Percentiles rank a stretch among this genome's conserved stretches.
phyloP scores from a whole-genome alignment of 2,888 invertebrate genomes.

The Stictocephala bisonia region DNA sequence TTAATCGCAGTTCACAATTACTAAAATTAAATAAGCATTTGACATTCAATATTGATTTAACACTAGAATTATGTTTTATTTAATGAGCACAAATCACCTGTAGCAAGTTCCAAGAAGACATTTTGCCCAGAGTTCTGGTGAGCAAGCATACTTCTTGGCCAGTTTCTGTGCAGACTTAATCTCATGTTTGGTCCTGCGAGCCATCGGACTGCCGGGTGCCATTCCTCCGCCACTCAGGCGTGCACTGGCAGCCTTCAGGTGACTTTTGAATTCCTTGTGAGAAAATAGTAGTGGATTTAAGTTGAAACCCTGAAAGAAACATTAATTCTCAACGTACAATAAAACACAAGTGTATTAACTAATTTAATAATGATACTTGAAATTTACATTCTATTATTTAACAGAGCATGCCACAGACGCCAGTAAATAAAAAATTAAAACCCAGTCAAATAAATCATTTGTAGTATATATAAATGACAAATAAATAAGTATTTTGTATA shows the following conservation, averaged over 20 bases:
- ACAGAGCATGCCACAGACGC: too few relatives aligned
- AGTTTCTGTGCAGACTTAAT: conserved; percentile 90
- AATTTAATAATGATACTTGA: neutral
- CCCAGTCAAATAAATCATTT: too few relatives aligned
- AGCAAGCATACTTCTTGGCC: conserved; percentile 71
- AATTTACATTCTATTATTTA: too few relatives aligned
- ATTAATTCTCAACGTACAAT: conserved; percentile 53
- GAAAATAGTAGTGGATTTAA: conserved; percentile 65
- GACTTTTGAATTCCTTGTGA: conserved; percentile 59
- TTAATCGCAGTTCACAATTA: too few relatives aligned
- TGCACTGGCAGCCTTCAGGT: conserved; percentile 53
- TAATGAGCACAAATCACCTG: conserved; percentile 66
- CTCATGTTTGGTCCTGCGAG: conserved; percentile 94
- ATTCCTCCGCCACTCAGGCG: conserved; percentile 47
- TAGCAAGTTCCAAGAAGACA: conserved; percentile 89
- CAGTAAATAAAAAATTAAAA: too few relatives aligned
- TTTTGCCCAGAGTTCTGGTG: conserved; percentile 93
- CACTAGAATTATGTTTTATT: too few relatives aligned
- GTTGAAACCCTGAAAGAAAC: conserved; percentile 58
- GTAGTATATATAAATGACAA: too few relatives aligned
- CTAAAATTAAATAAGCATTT: too few relatives aligned
- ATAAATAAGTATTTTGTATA: neutral
- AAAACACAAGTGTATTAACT: neutral
- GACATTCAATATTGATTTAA: too few relatives aligned
- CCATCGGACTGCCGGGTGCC: conserved; percentile 88